Evolutionary conservation across 2,888 invertebrate genomes (phyloP).

Genomic region (Belgica antarctica): DNA sequence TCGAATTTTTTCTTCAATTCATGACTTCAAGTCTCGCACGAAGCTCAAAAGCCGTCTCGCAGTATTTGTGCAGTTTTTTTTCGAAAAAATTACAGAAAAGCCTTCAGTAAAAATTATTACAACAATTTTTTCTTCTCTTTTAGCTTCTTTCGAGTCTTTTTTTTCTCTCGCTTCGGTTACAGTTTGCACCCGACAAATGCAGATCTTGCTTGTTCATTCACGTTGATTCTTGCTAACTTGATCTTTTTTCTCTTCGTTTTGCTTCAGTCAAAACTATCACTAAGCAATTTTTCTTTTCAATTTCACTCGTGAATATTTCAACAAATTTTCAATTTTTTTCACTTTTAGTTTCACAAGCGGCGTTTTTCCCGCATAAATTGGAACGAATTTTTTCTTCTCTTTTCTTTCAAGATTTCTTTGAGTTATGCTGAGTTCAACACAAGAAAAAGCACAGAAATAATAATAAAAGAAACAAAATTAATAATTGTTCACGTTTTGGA

Average conservation of each 20-base stretch:
- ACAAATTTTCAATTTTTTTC: constrained; percentile 7
- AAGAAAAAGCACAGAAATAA: constrained; percentile 14
- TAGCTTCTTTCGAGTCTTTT: not conserved
- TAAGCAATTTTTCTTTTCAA: constrained; percentile 9
- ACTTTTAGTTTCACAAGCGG: not conserved
- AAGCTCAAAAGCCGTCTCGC: constrained; percentile 12
- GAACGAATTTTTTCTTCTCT: constrained; percentile 18
- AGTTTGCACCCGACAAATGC: not conserved
- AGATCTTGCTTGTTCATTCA: not conserved
- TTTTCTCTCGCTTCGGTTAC: not conserved
- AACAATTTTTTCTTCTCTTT: constrained; percentile 21
- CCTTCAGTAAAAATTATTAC: constrained; percentile 15
- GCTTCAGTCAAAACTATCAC: constrained; percentile 15
- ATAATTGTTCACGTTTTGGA: not conserved
- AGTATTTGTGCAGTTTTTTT: constrained; percentile 26
- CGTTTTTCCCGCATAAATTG: constrained; percentile 15
- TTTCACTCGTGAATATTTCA: not conserved
- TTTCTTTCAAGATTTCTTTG: constrained; percentile 14
- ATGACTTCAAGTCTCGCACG: constrained; percentile 8
- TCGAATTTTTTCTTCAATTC: not conserved
- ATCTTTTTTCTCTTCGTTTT: constrained; percentile 14
- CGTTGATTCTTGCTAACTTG: constrained; percentile 18
- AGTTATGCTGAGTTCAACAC: constrained; percentile 24
- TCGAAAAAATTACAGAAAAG: not conserved
- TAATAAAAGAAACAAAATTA: constrained; percentile 24